phyloP scores from a whole-genome alignment of 1,140 invertebrate species.

The Trichonephila clavata region DNA sequence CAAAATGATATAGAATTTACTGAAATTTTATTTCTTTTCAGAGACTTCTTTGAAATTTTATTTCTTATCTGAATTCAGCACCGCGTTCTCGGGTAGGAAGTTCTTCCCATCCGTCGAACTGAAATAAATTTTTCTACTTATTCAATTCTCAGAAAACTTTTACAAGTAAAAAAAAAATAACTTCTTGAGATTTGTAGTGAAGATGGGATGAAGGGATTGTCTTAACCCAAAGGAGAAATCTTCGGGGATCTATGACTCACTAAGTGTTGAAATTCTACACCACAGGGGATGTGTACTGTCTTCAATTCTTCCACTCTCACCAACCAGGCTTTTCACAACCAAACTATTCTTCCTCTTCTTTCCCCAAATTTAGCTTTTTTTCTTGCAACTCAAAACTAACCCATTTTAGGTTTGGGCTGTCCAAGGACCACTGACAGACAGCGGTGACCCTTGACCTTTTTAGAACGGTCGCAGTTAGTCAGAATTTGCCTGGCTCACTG shows the following conservation, averaged over 20 bases:
- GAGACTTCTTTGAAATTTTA: too few species aligned
- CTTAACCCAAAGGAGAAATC: neutral
- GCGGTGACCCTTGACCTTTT: neutral
- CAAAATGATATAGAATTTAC: too few species aligned
- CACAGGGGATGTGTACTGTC: neutral
- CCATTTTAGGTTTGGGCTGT: neutral
- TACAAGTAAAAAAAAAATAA: too few species aligned
- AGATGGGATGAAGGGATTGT: too few species aligned
- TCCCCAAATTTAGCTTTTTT: too few species aligned
- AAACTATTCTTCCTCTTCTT: neutral
- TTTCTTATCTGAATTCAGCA: too few species aligned
- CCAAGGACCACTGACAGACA: constrained; percentile 50
- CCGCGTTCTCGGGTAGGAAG: too few species aligned
- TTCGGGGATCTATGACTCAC: neutral
- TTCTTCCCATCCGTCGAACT: too few species aligned
- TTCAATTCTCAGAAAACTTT: too few species aligned
- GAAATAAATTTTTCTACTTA: too few species aligned
- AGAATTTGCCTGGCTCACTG: constrained; percentile 12
- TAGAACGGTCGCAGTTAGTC: neutral
- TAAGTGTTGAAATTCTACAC: neutral
- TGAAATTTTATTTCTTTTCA: too few species aligned
- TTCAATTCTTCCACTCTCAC: neutral
- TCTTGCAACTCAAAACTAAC: neutral
- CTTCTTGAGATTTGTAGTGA: too few species aligned
- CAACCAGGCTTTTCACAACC: neutral